Conservation (phyloP, 2,888 invertebrate species). For the Pandemis corylana region DNA sequence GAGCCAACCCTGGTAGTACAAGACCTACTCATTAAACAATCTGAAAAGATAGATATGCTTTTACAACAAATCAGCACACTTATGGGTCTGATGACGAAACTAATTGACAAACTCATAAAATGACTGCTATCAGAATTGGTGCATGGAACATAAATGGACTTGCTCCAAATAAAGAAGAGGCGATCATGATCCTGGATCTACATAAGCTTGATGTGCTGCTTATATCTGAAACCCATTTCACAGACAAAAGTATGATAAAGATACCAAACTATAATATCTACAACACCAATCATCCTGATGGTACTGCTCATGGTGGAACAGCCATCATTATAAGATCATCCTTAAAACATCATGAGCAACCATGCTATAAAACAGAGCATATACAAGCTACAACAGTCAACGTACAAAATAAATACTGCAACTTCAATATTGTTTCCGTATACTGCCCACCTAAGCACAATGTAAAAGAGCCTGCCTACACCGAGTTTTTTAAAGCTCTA, state of each 20-base stretch:
- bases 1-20: no score
- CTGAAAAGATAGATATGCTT: no score
- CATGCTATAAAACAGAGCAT: background rate
- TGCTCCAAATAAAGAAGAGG: conserved; percentile 41
- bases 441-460: no score
- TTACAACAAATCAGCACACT: background rate
- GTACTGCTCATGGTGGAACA: conserved; percentile 46
- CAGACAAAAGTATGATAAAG: background rate
- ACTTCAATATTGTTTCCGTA: no score
- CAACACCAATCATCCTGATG: conserved; percentile 49
- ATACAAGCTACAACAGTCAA: background rate
- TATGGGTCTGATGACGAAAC: background rate
- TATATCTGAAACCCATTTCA: conserved; percentile 47
- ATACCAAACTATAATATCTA: conserved; percentile 31
- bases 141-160: conserved; percentile 50
- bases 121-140: background rate
- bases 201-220: conserved; percentile 46
- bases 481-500: no score
- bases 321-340: conserved; percentile 38
- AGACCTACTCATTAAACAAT: no score
- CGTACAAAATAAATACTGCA: no score
- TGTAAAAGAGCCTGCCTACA: no score
- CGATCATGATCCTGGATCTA: conserved; percentile 34
- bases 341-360: conserved; percentile 40
- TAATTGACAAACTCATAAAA: background rate